Evolutionary conservation across 2,888 invertebrate genomes (phyloP), one percentile per base, ranked within the genome.

Genomic region (Odontothrips loti): DNA sequence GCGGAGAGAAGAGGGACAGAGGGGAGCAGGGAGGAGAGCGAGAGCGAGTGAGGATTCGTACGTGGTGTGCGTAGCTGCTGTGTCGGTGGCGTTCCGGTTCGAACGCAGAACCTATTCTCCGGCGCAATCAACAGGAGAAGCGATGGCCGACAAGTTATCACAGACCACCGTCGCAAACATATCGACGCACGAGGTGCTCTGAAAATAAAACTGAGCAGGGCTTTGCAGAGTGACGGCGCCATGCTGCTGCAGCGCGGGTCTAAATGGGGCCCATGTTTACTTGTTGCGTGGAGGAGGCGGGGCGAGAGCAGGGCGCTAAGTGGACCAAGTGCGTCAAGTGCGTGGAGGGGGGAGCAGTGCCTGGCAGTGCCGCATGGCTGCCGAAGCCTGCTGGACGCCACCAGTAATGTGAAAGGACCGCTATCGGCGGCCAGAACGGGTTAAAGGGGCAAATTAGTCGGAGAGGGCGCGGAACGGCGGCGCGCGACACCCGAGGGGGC

Each of bases 221-320:
- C 63, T 9, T 9, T 9, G 63, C n/a, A n/a, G 63, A 17, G 63
- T 11, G 58, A 4, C 11, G 58, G 63, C 63, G 63, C 34, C 34
- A 43, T 43, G 34, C 34, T 43, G 34, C 34, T 43, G 34, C 34
- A 6, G 63, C 20, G 63, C 63, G 68, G 23, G 27, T 23, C 27
- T 6, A 58, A 11, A 75, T 11, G 27, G 68, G 23, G 58, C 58
- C 58, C 68, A 43, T 43, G 34, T 43, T 43, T 43, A 75, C 68
- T 75, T 75, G 68, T 75, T 75, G 68, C 68, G 10, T 43, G 34
- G 68, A 10, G 68, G 9, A 27, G 27, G 68, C 68, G 27, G 1
- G 68, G 68, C 27, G 27, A n/a, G 27, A 27, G 68, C 68, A 75
- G 68, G 58, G 58, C 68, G 68, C 27, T 27, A 75, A 75, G 68